These are phyloP conservation scores for Noctua comes DNA, from an alignment of 2,888 invertebrate genomes.

Conservation along the genomic window DNA sequence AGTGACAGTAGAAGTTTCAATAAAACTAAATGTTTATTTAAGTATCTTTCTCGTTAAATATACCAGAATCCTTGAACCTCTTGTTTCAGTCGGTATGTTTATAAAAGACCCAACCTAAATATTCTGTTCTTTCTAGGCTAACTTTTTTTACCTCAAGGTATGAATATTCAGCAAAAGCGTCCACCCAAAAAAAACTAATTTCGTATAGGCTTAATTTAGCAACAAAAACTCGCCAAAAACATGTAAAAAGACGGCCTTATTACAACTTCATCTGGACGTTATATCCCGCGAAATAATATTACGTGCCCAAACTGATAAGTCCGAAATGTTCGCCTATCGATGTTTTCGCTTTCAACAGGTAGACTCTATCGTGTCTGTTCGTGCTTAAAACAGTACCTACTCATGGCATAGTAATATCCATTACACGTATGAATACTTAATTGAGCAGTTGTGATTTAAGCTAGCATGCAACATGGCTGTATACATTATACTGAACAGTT, in stretches of 20 bases:
- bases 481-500: constrained; percentile 17
- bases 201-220: background rate
- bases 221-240: constrained; percentile 21
- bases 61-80: background rate
- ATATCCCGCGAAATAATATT: constrained; percentile 27
- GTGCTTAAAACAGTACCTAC: background rate
- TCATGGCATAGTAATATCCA: constrained; percentile 42
- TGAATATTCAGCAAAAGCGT: background rate
- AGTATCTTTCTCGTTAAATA: constrained; percentile 10
- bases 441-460: constrained; percentile 44
- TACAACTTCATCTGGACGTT: constrained; percentile 38
- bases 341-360: constrained; percentile 55
- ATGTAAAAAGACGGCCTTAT: constrained; percentile 28
- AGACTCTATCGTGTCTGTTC: constrained; percentile 25
- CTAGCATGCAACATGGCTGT: constrained; percentile 25
- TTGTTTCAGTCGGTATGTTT: constrained; percentile 14
- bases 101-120: background rate
- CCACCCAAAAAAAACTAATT: background rate
- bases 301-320: constrained; percentile 44
- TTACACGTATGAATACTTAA: constrained; percentile 52
- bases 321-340: constrained; percentile 26
- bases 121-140: background rate
- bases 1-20: too few relatives aligned
- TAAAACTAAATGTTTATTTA: background rate
- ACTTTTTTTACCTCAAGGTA: background rate